A percentile compares a stretch with the other conserved stretches of the same genome.
phyloP scores from a whole-genome alignment of 1,140 invertebrate genomes.

The Platorchestia sp. region DNA sequence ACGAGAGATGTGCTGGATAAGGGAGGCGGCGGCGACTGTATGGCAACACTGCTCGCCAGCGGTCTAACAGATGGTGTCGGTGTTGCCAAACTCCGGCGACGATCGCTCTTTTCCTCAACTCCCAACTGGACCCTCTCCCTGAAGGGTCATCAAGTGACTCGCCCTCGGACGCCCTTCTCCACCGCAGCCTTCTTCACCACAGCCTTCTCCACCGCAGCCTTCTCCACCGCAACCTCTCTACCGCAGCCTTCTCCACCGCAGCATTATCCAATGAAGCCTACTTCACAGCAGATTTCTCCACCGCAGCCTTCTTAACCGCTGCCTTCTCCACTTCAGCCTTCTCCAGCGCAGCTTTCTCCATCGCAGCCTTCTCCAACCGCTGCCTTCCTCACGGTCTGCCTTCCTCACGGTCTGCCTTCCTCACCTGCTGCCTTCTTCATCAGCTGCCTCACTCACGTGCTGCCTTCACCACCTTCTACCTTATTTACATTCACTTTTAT shows the following conservation, averaged over 20 bases:
- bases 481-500: too few relatives aligned
- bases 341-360: too few relatives aligned
- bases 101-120: background rate
- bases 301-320: too few relatives aligned
- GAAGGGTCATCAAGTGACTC: constrained; percentile 48
- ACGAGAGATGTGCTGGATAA: too few relatives aligned
- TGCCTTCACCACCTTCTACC: background rate
- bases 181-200: background rate
- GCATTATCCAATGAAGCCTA: too few relatives aligned
- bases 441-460: background rate
- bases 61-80: constrained; percentile 28
- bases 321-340: too few relatives aligned
- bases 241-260: background rate
- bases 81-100: background rate
- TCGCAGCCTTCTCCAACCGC: too few relatives aligned
- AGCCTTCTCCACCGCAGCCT: background rate
- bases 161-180: background rate
- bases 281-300: too few relatives aligned
- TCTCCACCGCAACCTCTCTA: background rate
- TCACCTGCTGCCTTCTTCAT: background rate
- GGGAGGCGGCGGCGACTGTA: background rate
- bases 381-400: background rate
- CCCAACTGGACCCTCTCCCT: background rate
- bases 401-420: background rate
- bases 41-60: background rate